Conservation (phyloP, 2,888 invertebrate species). For the Trypoxylon attenuatum region DNA sequence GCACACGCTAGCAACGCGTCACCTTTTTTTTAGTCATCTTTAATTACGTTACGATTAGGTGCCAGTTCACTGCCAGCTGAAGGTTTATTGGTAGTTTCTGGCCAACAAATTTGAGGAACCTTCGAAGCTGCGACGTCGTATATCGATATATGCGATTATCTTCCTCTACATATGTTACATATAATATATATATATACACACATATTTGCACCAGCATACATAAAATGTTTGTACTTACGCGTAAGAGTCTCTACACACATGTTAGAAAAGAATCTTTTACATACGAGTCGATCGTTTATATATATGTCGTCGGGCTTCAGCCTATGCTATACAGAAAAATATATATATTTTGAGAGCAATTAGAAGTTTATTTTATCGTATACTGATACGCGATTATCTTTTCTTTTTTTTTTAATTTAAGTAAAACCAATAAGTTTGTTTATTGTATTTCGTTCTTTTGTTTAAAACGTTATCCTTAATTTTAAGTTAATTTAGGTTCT, state of each 20-base stretch:
- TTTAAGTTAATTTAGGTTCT: no score
- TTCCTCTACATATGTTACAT: constrained; percentile 1
- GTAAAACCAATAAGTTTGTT: no score
- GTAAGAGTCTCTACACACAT: constrained; percentile 49
- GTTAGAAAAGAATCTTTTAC: constrained; percentile 31
- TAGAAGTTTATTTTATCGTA: constrained; percentile 60
- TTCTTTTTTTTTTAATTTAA: neutral
- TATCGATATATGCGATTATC: no score
- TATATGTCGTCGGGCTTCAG: constrained; percentile 49
- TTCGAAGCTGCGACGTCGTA: constrained; percentile 24
- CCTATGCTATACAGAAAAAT: constrained; percentile 46
- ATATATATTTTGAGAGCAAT: constrained; percentile 61
- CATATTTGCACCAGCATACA: constrained; percentile 29
- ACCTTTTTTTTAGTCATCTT: constrained; percentile 59
- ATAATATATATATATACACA: constrained; percentile 8
- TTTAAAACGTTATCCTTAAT: no score
- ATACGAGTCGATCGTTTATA: constrained; percentile 45
- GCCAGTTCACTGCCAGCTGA: constrained; percentile 65
- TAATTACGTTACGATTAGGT: constrained; percentile 57
- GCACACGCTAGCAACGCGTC: constrained; percentile 62
- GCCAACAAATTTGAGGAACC: constrained; percentile 13
- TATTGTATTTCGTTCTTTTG: no score
- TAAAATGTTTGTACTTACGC: constrained; percentile 57
- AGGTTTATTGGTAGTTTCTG: constrained; percentile 49
- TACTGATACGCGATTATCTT: neutral